Base-by-base conservation (phyloP, 2,888 invertebrate species). In the Seira ritae region DNA sequence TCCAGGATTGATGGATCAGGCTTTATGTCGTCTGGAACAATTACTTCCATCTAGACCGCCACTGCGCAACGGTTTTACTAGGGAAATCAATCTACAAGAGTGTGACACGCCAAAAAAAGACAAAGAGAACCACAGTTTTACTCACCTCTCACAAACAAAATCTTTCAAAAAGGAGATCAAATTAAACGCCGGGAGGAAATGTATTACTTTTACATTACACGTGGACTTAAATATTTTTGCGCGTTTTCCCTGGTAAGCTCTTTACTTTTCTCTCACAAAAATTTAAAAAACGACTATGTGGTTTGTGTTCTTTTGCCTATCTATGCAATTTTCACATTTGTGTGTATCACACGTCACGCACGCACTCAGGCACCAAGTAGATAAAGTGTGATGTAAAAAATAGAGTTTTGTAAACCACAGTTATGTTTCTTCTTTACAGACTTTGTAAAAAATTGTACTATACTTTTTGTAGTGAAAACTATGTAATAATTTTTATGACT, bases 1-100 rank as follows among this genome's bases (percentile, higher is more conserved):
- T 84, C 85, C 86, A 83, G 80, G 78, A 81, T 85, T 81, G 80
- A 74, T 20, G 80, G 75, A 60, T 88, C 87, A 78, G 84, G 74
- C 79, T 88, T 88, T 65, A 87, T 84, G 42, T 86, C 88, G 74
- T 65, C 66, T 17, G 85, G 86, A 65, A 85, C 84, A 86, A 87
- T 84, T 77, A 88, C 88, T 88, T 88, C 88, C 88, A 88, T 88
- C 83, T 87, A 85, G 85, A 87, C 84, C 86, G 86, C 85, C 84
- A 87, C 60, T 80, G 80, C 66, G 84, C 79, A 76, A 81, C 81
- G 81, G 81, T 66, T 76, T 60, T 71, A 50, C 50, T 73, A 76
- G 72, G 23, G 77, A 71, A 68, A 71, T 83, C 74, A 78, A 77
- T 83, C 83, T 78, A 73, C 78, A 83, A 83, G 22, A 68, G 69